phyloP scores from a whole-genome alignment of 2,888 invertebrate species.

The Melinopterus prodromus region DNA sequence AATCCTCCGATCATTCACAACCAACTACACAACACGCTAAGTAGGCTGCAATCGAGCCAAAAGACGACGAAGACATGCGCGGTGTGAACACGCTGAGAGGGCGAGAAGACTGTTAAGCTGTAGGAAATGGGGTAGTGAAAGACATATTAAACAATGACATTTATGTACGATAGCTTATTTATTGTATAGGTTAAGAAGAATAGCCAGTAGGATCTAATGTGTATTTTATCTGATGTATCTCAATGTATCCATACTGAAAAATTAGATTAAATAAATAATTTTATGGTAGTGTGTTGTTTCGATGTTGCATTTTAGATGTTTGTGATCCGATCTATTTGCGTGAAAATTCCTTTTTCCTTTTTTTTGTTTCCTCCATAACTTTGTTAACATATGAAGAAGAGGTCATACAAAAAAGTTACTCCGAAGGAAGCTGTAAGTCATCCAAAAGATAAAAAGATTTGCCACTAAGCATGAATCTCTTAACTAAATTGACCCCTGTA shows the following conservation, averaged over 20 bases:
- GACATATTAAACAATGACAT: background rate
- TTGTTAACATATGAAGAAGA: no score
- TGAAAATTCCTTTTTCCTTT: no score
- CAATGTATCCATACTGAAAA: background rate
- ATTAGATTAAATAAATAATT: background rate
- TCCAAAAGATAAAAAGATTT: no score
- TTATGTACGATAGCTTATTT: background rate
- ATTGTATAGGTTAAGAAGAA: background rate
- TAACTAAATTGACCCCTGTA: no score
- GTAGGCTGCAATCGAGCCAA: constrained; percentile 54
- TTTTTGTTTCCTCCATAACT: no score
- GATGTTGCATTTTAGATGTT: background rate
- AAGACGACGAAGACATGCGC: constrained; percentile 57
- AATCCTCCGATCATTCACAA: constrained; percentile 49
- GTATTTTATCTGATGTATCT: background rate
- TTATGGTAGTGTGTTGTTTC: background rate
- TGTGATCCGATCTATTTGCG: background rate
- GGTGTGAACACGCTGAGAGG: constrained; percentile 45
- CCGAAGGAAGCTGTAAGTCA: no score
- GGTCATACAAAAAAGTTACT: no score
- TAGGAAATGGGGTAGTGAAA: background rate
- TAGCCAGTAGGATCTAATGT: background rate
- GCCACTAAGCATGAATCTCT: no score
- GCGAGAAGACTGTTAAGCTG: background rate
- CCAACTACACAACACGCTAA: constrained; percentile 48